Evolutionary conservation across 1,140 invertebrate genomes (phyloP).

Genomic region (Trachymyrmex septentrionalis): DNA sequence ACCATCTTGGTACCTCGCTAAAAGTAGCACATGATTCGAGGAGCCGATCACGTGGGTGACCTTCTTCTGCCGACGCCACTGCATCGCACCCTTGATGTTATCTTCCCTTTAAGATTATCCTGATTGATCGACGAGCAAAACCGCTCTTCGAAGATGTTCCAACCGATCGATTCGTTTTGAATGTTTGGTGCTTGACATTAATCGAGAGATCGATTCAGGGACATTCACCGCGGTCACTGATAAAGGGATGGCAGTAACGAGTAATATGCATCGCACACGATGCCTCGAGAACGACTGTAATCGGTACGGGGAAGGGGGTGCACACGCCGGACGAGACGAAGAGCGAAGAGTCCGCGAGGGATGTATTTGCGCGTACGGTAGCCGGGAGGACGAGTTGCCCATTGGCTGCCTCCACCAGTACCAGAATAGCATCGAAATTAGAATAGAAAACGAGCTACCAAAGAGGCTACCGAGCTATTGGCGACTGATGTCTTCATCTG

Average conservation of each 20-base stretch:
- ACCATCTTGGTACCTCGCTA: conserved; percentile 86
- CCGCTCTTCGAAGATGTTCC: background rate
- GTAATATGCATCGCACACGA: conserved; percentile 72
- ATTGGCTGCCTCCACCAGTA: conserved; percentile 71
- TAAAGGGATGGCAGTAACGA: conserved; percentile 46
- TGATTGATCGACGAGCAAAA: background rate
- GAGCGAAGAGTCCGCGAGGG: conserved; percentile 22
- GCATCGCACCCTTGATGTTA: conserved; percentile 78
- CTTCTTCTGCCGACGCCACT: conserved; percentile 85
- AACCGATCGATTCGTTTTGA: background rate
- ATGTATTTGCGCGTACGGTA: conserved; percentile 37
- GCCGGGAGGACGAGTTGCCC: conserved; percentile 65
- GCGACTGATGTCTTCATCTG: conserved; percentile 1
- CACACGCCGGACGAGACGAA: conserved; percentile 26
- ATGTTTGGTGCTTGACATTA: background rate
- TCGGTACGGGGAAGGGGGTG: conserved; percentile 67
- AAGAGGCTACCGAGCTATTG: conserved; percentile 37
- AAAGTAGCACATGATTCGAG: conserved; percentile 84
- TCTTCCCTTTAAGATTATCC: background rate
- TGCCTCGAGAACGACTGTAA: conserved; percentile 76
- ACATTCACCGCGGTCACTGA: conserved; percentile 34
- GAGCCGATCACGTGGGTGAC: conserved; percentile 86
- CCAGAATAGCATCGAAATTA: conserved; percentile 80
- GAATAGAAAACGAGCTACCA: conserved; percentile 76
- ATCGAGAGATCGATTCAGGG: background rate